Evolutionary conservation across 2,888 invertebrate species (phyloP), one percentile per base, ranked within the genome.

Genomic region (Cantharis rustica): DNA sequence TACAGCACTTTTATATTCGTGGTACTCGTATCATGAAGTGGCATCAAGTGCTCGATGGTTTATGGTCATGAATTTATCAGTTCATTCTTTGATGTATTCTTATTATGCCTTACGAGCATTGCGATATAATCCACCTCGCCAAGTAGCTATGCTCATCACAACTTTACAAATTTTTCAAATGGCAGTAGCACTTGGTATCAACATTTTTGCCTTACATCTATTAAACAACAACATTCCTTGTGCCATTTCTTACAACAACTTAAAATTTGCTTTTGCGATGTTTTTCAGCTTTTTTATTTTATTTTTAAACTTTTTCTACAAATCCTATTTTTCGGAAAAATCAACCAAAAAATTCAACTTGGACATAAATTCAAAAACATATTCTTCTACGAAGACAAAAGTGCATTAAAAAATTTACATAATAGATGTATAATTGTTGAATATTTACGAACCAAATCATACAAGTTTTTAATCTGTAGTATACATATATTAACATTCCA

Each of bases 261-360:
- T 97, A 81, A 95, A 94, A 85, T 90, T 96, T 63, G 95, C 96
- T n/a, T 93, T 96, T 87, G 93, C 96, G 68, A 98, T 98, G 96
- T 98, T 98, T 89, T 94, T 95, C 87, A 96, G 96, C 78, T 98
- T 98, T 88, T 96, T 97, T 88, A 94, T 97, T 61, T 91, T 98
- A 10, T 98, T 98, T 88, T 96, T 96, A 20, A 92, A 94, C 85
- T 98, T 98, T 93, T 98, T 98, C 91, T 95, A 95, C 90, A 95
- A 95, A 86, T 93, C 96, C 61, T 98, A 98, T 88, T 89, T 97
- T 79, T 91, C 93, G 20, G 88, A 90, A 31, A 84, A 74, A 84
- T 83, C 73, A 83, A 82, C 11, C 3, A 3, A 0, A 75, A 82
- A 81, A 23, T 84, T 85, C 16, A 13, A 31, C 1, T 4, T 31